phyloP scores from a whole-genome alignment of 2,113 vertebrate genomes.

The Pelmatolapia mariae region DNA sequence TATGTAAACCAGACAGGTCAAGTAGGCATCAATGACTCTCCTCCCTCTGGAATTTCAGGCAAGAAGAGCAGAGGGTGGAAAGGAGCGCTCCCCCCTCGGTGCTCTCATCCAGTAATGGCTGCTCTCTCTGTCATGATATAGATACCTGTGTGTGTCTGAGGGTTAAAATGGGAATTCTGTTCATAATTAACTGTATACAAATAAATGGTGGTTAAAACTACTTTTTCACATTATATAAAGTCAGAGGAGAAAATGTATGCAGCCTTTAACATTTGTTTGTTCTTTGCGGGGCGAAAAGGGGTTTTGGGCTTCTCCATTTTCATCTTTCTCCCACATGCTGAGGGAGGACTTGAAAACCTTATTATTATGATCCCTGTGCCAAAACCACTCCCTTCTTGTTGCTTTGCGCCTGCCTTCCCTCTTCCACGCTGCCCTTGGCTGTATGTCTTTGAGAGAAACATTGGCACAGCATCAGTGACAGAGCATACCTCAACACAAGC shows the following conservation, averaged over 20 bases:
- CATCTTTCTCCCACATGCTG: constrained; percentile 19
- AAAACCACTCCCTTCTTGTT: constrained; percentile 41
- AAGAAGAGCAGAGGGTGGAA: constrained; percentile 3
- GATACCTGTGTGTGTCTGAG: background rate
- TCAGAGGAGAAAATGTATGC: background rate
- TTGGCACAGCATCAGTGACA: constrained; percentile 35
- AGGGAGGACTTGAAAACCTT: constrained; percentile 10
- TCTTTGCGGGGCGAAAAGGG: background rate
- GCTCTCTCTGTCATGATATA: constrained; percentile 1
- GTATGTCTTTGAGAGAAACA: constrained; percentile 25
- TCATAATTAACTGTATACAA: constrained; percentile 64
- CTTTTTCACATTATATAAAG: constrained; percentile 71
- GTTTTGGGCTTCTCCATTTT: background rate
- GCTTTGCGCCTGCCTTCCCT: background rate
- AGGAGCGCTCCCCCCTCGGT: constrained; percentile 3
- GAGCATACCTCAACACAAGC: constrained; percentile 33
- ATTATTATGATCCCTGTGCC: constrained; percentile 10
- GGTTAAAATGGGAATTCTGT: constrained; percentile 8
- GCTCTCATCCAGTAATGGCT: constrained; percentile 54
- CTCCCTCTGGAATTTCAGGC: constrained; percentile 32
- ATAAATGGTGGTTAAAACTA: constrained; percentile 45
- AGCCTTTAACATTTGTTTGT: background rate
- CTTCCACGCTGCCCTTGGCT: constrained; percentile 12
- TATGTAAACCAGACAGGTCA: constrained; percentile 65
- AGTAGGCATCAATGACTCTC: constrained; percentile 56